phyloP scores from a whole-genome alignment of 2,888 invertebrate species.

The Empis livida region DNA sequence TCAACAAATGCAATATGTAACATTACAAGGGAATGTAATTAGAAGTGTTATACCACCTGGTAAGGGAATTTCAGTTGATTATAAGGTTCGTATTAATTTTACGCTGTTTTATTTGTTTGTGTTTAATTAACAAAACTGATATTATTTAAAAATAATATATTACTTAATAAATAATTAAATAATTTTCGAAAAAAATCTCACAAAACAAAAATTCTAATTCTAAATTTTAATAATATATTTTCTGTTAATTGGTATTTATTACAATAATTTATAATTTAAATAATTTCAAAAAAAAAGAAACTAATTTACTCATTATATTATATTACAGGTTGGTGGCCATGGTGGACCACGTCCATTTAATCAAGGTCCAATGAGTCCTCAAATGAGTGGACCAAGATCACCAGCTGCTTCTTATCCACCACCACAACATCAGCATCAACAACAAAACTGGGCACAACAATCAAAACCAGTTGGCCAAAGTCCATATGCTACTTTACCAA shows the following conservation, averaged over 20 bases:
- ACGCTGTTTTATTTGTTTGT: background rate
- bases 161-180: background rate
- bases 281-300: background rate
- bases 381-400: conserved; percentile 14
- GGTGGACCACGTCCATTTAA: conserved; percentile 32
- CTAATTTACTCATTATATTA: conserved; percentile 4
- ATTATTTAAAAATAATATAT: too few relatives aligned
- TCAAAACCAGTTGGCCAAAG: conserved; percentile 16
- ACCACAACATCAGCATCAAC: conserved; percentile 25
- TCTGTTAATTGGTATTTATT: background rate
- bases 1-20: conserved; percentile 23
- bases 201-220: background rate
- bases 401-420: conserved; percentile 28
- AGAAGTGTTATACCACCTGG: conserved; percentile 36
- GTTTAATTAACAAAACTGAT: background rate
- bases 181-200: background rate
- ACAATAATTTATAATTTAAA: too few relatives aligned
- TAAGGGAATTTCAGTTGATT: conserved; percentile 29
- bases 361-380: conserved; percentile 9
- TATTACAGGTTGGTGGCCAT: conserved; percentile 30
- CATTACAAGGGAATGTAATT: conserved; percentile 34
- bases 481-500: conserved; percentile 33
- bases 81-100: conserved; percentile 22
- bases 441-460: conserved; percentile 14
- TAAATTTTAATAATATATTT: background rate